Conservation (phyloP, 2,113 vertebrate species). For the Microtus montanus region DNA sequence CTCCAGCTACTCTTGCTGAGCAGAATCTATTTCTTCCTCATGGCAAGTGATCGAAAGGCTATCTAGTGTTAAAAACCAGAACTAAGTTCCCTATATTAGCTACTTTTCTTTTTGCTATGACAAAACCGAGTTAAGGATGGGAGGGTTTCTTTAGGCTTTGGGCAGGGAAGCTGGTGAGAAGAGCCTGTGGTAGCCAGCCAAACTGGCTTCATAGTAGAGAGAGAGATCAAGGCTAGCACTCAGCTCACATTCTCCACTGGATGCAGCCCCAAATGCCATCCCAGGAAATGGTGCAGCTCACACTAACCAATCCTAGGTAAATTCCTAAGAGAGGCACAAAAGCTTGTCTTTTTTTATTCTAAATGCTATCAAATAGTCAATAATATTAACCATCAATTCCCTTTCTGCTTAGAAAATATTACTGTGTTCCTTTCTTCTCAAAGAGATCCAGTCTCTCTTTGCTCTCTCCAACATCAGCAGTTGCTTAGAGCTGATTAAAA, state of each 20-base stretch:
- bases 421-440: neutral
- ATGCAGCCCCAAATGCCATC: neutral
- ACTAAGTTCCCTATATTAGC: neutral
- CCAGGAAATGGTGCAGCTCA: too few relatives aligned
- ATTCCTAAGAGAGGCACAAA: neutral
- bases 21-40: neutral
- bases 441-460: neutral
- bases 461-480: neutral
- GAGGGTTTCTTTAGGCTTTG: neutral
- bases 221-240: too few relatives aligned
- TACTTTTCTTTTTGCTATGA: neutral
- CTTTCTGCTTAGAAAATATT: neutral
- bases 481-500: neutral
- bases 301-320: neutral
- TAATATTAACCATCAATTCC: neutral
- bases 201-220: too few relatives aligned
- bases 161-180: neutral
- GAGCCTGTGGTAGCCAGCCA: neutral
- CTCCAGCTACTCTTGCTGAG: neutral
- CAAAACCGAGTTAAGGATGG: neutral
- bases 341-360: neutral
- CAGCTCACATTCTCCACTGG: neutral
- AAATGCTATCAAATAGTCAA: neutral
- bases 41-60: conserved; percentile 7
- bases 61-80: neutral